A percentile compares a stretch with the other conserved stretches of the same genome.
These are phyloP conservation scores for Augiades crinisus DNA, from an alignment of 2,888 invertebrate species.

Conservation along the genomic window DNA sequence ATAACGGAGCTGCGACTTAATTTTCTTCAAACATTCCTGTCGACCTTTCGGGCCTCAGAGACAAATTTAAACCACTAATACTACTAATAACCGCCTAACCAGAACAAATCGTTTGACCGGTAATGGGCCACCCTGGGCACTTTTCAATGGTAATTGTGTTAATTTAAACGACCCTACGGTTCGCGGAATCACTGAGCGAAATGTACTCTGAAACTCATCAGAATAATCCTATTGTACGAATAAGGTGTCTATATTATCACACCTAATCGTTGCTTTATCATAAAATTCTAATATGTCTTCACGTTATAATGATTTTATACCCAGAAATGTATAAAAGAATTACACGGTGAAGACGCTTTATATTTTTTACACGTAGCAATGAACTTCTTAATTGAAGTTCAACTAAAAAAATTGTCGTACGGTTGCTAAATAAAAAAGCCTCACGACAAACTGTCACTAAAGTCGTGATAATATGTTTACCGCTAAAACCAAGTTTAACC, in stretches of 20 bases:
- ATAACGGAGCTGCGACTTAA: neutral
- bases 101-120: constrained; percentile 15
- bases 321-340: no score
- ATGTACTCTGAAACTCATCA: neutral
- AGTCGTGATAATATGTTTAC: constrained; percentile 50
- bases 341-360: neutral
- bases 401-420: neutral
- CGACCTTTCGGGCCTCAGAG: constrained; percentile 10
- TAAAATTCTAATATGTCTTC: no score
- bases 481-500: constrained; percentile 36
- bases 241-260: neutral
- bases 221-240: neutral
- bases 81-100: constrained; percentile 15
- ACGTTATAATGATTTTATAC: no score
- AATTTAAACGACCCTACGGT: constrained; percentile 12
- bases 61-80: constrained; percentile 17
- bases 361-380: constrained; percentile 10
- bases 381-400: neutral
- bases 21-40: constrained; percentile 9
- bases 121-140: constrained; percentile 6
- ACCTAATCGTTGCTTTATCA: neutral
- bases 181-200: constrained; percentile 4
- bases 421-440: constrained; percentile 20
- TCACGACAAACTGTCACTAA: constrained; percentile 42
- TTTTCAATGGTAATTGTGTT: constrained; percentile 14